Percentiles rank a stretch among this genome's conserved stretches.
Conservation (phyloP, 1,140 invertebrate species). For the Lordiphosa clarofinis region DNA sequence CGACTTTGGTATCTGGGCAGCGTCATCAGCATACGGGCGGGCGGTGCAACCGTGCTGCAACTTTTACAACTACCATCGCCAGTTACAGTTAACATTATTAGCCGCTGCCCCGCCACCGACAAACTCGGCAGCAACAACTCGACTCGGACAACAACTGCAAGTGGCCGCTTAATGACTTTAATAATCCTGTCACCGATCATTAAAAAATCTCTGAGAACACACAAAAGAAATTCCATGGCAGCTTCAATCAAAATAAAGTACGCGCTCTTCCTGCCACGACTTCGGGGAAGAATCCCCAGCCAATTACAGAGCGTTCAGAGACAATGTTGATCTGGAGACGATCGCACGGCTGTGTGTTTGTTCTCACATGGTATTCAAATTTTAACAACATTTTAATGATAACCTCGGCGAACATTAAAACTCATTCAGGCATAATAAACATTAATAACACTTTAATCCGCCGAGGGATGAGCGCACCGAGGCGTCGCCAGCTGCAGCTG, state of each 20-base stretch:
- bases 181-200: slow-evolving; percentile 78
- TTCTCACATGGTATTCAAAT: slow-evolving; percentile 76
- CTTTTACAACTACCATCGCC: slow-evolving; percentile 58
- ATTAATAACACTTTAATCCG: slow-evolving; percentile 78
- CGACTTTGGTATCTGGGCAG: slow-evolving; percentile 16
- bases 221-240: slow-evolving; percentile 78
- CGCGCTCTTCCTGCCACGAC: slow-evolving; percentile 63
- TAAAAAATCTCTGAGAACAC: slow-evolving; percentile 72
- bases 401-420: slow-evolving; percentile 77
- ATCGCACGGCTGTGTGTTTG: slow-evolving; percentile 30
- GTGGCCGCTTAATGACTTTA: slow-evolving; percentile 70
- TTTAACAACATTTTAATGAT: slow-evolving; percentile 79
- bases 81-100: slow-evolving; percentile 74
- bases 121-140: slow-evolving; percentile 10
- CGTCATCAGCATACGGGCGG: slow-evolving; percentile 40
- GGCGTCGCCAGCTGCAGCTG: slow-evolving; percentile 46
- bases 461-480: slow-evolving; percentile 8
- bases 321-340: slow-evolving; percentile 37
- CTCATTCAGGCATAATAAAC: slow-evolving; percentile 77
- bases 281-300: too few relatives aligned
- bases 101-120: slow-evolving; percentile 27
- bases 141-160: slow-evolving; percentile 29
- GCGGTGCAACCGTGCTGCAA: slow-evolving; percentile 18
- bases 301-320: slow-evolving; percentile 6
- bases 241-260: slow-evolving; percentile 78